phyloP scores from a whole-genome alignment of 2,888 invertebrate species.

The Euzophera pinguis region DNA sequence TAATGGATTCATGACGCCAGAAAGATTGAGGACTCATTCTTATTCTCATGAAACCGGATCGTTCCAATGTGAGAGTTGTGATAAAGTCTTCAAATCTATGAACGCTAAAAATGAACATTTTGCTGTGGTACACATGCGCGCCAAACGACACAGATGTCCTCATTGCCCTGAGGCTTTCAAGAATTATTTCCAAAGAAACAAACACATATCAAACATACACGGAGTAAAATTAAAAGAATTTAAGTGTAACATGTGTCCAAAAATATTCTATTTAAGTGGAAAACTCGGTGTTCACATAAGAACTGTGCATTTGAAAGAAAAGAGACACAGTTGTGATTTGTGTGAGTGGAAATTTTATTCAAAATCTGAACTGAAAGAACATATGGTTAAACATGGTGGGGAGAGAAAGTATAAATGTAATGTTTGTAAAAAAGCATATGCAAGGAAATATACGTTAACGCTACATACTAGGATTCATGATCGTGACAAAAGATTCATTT shows the following conservation, averaged over 20 bases:
- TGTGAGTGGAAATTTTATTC: conserved; percentile 79
- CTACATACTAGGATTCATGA: conserved; percentile 69
- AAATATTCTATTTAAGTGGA: conserved; percentile 59
- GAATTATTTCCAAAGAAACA: conserved; percentile 67
- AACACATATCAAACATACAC: conserved; percentile 57
- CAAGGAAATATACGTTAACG: conserved; percentile 62
- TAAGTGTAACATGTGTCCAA: conserved; percentile 59
- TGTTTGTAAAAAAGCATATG: conserved; percentile 73
- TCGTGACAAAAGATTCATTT: conserved; percentile 59
- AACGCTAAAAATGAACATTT: conserved; percentile 69
- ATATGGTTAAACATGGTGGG: conserved; percentile 75
- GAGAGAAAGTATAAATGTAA: conserved; percentile 71
- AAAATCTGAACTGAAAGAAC: conserved; percentile 74
- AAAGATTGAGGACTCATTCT: conserved; percentile 54
- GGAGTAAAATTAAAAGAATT: conserved; percentile 65
- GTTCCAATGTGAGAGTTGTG: conserved; percentile 64
- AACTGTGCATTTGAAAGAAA: conserved; percentile 66
- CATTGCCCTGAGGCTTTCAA: conserved; percentile 61
- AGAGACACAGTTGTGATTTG: conserved; percentile 62
- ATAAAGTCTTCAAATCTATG: conserved; percentile 69
- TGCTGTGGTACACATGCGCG: conserved; percentile 70
- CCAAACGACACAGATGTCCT: conserved; percentile 62
- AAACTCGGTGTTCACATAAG: conserved; percentile 58
- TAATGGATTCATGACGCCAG: conserved; percentile 61
- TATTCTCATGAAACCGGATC: conserved; percentile 61